Base-by-base conservation (phyloP, 2,797 vertebrate species). In the Poecilia gillii region DNA sequence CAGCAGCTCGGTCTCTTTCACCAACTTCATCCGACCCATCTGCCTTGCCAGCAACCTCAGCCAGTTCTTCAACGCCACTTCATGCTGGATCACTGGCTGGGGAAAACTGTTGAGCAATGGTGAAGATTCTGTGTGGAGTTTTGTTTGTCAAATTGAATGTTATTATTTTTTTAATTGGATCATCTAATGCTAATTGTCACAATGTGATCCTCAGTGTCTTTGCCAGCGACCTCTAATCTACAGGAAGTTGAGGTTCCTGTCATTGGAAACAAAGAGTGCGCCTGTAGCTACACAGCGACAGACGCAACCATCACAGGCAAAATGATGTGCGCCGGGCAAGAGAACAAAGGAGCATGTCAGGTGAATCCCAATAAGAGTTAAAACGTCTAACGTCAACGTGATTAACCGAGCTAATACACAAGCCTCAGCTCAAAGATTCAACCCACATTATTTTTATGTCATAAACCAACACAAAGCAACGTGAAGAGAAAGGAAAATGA, bases 71-170 rank as follows among this genome's bases (percentile, higher is more conserved):
- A 89, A n/a, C 0, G 43, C 68, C 20, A 93, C 91, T 0, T 2
- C 9, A n/a, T 94, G 90, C 87, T 94, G 93, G 94, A 23, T 74
- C 84, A 94, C 94, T 0, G 95, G 95, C 25, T 96, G 95, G 94
- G 95, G 95, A 1, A 79, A 3, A 13, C 74, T 90, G 0, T 2
- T 0, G 0, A 23, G 18, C 0, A 3, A 73, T 6, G 77, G 94
- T 94, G 70, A 88, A 91, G 73, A 28, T 78, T 9, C 43, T 14
- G 28, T 20, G 20, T 36, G 20, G 8, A 2, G 68, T 51, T 47
- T 33, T 23, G 4, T 18, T 39, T 57, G 6, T 45, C 18, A 76
- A 73, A 47, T 25, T 39, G 2, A 13, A 31, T 6, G 51, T 46
- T 51, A 1, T 36, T 53, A 62, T 41, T 0, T n/a, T n/a, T 72